phyloP scores from a whole-genome alignment of 2,113 vertebrate species.

The Lota lota region DNA sequence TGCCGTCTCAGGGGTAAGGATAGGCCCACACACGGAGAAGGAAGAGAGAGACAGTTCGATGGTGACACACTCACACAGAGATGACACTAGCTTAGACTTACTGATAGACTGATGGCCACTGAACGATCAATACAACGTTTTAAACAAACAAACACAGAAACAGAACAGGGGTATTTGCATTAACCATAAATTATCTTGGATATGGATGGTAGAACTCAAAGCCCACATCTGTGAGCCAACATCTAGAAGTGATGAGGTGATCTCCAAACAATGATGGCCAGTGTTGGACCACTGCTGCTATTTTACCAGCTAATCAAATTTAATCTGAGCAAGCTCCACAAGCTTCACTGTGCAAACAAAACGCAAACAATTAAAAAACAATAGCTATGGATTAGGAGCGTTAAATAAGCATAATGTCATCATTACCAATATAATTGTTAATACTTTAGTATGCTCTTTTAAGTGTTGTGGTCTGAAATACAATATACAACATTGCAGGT shows the following conservation, averaged over 20 bases:
- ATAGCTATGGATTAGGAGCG: too few species aligned
- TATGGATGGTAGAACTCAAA: slow-evolving; percentile 20
- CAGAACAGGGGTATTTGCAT: slow-evolving; percentile 56
- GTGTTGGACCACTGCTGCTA: too few species aligned
- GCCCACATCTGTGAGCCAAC: slow-evolving; percentile 9
- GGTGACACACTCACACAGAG: slow-evolving; percentile 39
- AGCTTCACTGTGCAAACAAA: too few species aligned
- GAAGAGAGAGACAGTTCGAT: slow-evolving; percentile 43
- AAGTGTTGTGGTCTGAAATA: not conserved
- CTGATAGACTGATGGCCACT: slow-evolving; percentile 74
- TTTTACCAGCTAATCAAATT: too few species aligned
- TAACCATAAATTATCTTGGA: slow-evolving; percentile 51
- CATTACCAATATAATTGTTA: too few species aligned
- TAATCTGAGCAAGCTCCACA: too few species aligned
- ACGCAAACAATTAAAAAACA: too few species aligned
- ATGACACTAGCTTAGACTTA: slow-evolving; percentile 66
- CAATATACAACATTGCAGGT: not conserved
- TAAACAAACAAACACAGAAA: slow-evolving; percentile 40
- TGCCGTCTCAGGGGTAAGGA: slow-evolving; percentile 50
- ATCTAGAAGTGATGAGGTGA: not conserved
- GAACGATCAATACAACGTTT: slow-evolving; percentile 65
- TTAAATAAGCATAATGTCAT: too few species aligned
- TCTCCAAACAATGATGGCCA: not conserved
- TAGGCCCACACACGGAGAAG: slow-evolving; percentile 41
- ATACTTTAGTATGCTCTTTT: not conserved